phyloP scores from a whole-genome alignment of 1,140 invertebrate genomes.

The Diabrotica undecimpunctata region DNA sequence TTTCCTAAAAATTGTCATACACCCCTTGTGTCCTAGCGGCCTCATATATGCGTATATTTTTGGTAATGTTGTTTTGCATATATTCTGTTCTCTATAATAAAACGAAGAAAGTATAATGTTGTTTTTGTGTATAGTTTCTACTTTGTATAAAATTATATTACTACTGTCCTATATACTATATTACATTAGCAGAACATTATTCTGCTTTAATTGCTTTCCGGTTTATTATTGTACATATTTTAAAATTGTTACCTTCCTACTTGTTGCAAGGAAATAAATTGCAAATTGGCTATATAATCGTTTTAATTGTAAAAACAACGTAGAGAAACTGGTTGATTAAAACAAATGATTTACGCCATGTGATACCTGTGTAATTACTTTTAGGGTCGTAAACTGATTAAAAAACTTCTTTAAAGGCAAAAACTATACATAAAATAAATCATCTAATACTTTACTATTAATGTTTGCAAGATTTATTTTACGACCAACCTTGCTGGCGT shows the following conservation, averaged over 20 bases:
- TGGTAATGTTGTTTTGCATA: too few species aligned
- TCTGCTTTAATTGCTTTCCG: background rate
- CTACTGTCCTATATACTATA: too few species aligned
- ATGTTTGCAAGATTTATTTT: constrained; percentile 30
- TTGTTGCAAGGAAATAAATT: constrained; percentile 1
- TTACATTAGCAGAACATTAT: too few species aligned
- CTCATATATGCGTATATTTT: too few species aligned
- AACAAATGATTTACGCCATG: background rate
- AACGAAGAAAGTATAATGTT: too few species aligned
- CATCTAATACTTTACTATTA: constrained; percentile 29
- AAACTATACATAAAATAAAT: constrained; percentile 31
- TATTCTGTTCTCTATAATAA: too few species aligned
- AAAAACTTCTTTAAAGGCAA: background rate
- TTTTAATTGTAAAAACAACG: background rate
- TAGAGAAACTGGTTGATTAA: background rate
- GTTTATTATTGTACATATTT: background rate
- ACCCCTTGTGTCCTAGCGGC: too few species aligned
- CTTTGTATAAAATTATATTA: background rate
- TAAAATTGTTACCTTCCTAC: too few species aligned
- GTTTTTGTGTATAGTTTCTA: background rate
- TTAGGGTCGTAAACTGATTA: background rate
- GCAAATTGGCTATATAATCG: background rate
- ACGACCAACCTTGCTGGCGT: constrained; percentile 4
- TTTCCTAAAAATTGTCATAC: too few species aligned
- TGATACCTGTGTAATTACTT: background rate